These are phyloP conservation scores for Monomorium pharaonis DNA, from an alignment of 1,140 invertebrate species.

Conservation along the genomic window DNA sequence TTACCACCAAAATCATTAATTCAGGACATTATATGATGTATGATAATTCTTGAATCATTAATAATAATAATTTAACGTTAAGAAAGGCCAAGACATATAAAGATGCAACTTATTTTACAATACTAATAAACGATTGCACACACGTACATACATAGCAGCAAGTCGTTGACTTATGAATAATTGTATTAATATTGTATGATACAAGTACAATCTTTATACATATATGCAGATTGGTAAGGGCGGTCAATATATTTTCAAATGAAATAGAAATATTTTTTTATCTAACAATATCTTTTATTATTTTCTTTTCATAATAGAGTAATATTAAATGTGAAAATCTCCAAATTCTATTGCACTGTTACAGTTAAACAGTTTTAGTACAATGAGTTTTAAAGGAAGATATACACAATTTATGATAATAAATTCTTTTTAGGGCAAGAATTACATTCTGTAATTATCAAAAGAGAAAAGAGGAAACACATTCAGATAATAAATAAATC, in stretches of 20 bases:
- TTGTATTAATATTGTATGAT: conserved; percentile 40
- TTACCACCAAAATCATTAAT: conserved; percentile 34
- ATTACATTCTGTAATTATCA: conserved; percentile 13
- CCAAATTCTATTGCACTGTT: conserved; percentile 61
- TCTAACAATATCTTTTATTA: conserved; percentile 67
- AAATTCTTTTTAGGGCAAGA: neutral
- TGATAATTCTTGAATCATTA: neutral
- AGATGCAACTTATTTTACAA: conserved; percentile 57
- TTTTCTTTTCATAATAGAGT: conserved; percentile 28
- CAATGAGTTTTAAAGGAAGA: neutral
- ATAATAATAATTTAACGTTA: conserved; percentile 30
- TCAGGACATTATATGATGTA: conserved; percentile 29
- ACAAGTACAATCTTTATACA: conserved; percentile 36
- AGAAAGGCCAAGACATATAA: conserved; percentile 35
- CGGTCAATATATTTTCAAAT: conserved; percentile 61
- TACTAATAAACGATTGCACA: conserved; percentile 42
- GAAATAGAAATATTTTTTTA: conserved; percentile 67
- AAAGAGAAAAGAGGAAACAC: neutral
- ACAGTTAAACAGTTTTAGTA: conserved; percentile 45
- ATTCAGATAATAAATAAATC: conserved; percentile 37
- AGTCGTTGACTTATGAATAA: conserved; percentile 30
- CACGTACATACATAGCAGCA: neutral
- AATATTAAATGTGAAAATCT: conserved; percentile 68
- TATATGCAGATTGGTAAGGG: neutral
- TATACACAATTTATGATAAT: neutral